Base-by-base conservation (phyloP, 1,140 invertebrate genomes). In the Neodiprion virginianus region DNA sequence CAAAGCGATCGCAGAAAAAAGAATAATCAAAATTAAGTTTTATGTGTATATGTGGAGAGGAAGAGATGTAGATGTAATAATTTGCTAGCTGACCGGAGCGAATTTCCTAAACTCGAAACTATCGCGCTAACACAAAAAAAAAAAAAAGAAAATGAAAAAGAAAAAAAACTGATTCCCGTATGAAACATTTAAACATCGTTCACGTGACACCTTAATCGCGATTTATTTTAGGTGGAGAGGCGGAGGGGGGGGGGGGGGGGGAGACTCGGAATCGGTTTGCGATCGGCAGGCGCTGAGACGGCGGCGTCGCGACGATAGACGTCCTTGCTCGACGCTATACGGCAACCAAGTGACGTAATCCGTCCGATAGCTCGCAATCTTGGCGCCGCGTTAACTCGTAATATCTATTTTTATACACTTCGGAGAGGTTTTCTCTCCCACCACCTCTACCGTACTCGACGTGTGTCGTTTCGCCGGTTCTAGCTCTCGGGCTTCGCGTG, bases 291-390 rank as follows among this genome's bases (percentile, higher is more conserved):
- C 10, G 28, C 72, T 49, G 53, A 10, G 72, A 23, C 72, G 49
- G 4, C 50, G 71, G 66, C 80, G 78, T 78, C 79, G 81, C 80
- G 83, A 81, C 83, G 79, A 73, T 76, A 81, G 53, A 61, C 53
- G 81, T 83, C 81, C 81, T 83, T 81, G 82, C 79, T 78, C 76
- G 80, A 61, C 53, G n/a, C 11, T 61, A 61, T 8, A 61, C 82
- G 76, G 80, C 78, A 81, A 83, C 83, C 79, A 84, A 79, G 83
- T 87, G 85, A 87, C 85, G 85, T 86, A 86, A 87, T 85, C 81
- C 83, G 85, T 84, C 84, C 85, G 85, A 86, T 86, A 86, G 82
- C 84, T 84, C 85, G 85, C 85, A 87, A 86, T 86, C 85, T 87
- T 87, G 85, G 85, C 85, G 85, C 85, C 85, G 83, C 81, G 83